phyloP scores from a whole-genome alignment of 2,113 vertebrate genomes.

The Tachycineta bicolor region DNA sequence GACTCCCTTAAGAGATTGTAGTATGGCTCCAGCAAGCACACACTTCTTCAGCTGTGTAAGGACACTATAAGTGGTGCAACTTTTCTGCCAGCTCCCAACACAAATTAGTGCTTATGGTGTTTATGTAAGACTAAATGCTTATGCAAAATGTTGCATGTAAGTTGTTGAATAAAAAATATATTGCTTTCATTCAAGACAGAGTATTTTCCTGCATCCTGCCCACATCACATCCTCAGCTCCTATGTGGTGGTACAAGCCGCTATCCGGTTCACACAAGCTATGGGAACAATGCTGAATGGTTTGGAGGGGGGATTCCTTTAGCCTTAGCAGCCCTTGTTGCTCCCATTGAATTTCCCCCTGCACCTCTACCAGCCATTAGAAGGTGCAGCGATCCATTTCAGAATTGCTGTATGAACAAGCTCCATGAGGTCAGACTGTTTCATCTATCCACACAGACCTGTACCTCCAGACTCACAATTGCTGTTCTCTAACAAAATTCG shows the following conservation, averaged over 20 bases:
- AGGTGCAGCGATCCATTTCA: neutral
- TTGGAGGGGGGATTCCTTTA: neutral
- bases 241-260: neutral
- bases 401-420: neutral
- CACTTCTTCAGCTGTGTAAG: neutral
- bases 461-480: neutral
- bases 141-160: neutral
- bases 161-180: rapidly evolving
- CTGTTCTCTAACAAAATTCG: neutral
- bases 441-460: neutral
- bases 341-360: neutral
- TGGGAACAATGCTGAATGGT: neutral
- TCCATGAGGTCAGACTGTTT: neutral
- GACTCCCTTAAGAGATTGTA: neutral
- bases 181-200: neutral
- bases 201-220: neutral
- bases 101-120: neutral
- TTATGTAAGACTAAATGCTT: neutral
- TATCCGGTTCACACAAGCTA: neutral
- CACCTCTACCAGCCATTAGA: neutral
- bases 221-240: neutral
- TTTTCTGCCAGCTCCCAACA: neutral
- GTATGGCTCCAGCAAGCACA: neutral
- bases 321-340: neutral
- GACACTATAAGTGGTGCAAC: neutral